A percentile compares a stretch with the other conserved stretches of the same genome.
These are phyloP conservation scores for Nycticorax nycticorax DNA, from an alignment of 2,113 vertebrate species.

Conservation along the genomic window DNA sequence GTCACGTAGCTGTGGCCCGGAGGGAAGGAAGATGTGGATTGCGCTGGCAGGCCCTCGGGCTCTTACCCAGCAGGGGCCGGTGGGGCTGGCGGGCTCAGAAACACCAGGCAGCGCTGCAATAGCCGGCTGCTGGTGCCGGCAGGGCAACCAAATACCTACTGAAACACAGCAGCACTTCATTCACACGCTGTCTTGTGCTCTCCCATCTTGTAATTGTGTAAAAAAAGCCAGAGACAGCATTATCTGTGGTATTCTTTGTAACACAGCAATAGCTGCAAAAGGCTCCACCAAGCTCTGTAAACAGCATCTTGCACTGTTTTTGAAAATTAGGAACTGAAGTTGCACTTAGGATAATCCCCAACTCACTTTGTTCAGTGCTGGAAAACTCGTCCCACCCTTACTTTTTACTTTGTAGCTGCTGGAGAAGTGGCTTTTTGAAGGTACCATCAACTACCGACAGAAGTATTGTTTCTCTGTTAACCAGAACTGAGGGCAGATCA, in stretches of 20 bases:
- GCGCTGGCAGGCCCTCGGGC: neutral
- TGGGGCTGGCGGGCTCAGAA: neutral
- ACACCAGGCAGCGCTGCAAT: neutral
- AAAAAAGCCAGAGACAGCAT: neutral
- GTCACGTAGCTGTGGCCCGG: rapidly evolving
- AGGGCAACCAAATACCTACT: neutral
- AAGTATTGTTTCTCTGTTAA: neutral
- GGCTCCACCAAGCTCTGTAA: neutral
- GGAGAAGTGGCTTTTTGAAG: neutral
- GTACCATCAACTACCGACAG: neutral
- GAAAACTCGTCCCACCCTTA: neutral
- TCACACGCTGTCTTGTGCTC: neutral
- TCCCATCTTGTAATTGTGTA: neutral
- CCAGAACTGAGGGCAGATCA: neutral
- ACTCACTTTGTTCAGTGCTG: neutral
- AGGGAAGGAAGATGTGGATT: neutral
- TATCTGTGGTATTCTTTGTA: neutral
- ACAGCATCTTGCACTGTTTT: slow-evolving; percentile 6
- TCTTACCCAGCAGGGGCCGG: neutral
- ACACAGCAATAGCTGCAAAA: neutral
- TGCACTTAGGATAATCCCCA: neutral
- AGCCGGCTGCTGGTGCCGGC: neutral
- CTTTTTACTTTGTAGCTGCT: neutral
- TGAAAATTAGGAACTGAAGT: slow-evolving; percentile 11
- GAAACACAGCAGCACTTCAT: neutral